phyloP scores from a whole-genome alignment of 2,888 invertebrate genomes.

The Ophioninae sp. region DNA sequence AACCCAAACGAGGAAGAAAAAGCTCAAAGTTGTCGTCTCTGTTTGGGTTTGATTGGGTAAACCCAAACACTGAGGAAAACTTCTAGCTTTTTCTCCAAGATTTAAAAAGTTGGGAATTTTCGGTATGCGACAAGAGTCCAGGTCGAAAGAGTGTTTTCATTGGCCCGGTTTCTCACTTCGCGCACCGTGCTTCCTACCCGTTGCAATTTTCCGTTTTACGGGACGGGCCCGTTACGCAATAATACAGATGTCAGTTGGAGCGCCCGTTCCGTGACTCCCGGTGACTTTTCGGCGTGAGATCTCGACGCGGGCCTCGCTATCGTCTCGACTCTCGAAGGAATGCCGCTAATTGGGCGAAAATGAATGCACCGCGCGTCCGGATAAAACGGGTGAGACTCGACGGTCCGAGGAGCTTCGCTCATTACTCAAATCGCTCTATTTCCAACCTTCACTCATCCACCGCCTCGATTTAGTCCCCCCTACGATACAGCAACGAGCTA shows the following conservation, averaged over 20 bases:
- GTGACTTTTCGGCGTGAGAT: constrained; percentile 11
- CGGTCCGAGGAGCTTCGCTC: constrained; percentile 51
- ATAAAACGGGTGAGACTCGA: constrained; percentile 61
- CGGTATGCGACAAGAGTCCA: background rate
- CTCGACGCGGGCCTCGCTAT: constrained; percentile 23
- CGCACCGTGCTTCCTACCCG: background rate
- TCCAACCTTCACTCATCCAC: constrained; percentile 31
- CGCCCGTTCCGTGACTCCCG: background rate
- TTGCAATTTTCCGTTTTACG: constrained; percentile 28
- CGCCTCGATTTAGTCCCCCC: constrained; percentile 10
- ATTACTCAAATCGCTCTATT: constrained; percentile 52
- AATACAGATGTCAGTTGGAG: constrained; percentile 11
- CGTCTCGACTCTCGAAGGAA: constrained; percentile 69
- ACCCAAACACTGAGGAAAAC: background rate
- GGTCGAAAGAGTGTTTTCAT: constrained; percentile 55
- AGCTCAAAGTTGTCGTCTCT: too few species aligned
- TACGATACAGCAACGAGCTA: background rate
- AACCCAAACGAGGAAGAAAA: too few species aligned
- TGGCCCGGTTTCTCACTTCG: constrained; percentile 46
- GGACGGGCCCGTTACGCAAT: constrained; percentile 63
- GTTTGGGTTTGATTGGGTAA: too few species aligned
- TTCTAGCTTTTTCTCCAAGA: background rate
- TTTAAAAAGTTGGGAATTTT: background rate
- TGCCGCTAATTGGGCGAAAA: constrained; percentile 78
- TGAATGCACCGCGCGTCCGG: constrained; percentile 72